These are phyloP conservation scores for Sternarchorhynchus goeldii DNA, from an alignment of 2,797 vertebrate species.

Conservation along the genomic window DNA sequence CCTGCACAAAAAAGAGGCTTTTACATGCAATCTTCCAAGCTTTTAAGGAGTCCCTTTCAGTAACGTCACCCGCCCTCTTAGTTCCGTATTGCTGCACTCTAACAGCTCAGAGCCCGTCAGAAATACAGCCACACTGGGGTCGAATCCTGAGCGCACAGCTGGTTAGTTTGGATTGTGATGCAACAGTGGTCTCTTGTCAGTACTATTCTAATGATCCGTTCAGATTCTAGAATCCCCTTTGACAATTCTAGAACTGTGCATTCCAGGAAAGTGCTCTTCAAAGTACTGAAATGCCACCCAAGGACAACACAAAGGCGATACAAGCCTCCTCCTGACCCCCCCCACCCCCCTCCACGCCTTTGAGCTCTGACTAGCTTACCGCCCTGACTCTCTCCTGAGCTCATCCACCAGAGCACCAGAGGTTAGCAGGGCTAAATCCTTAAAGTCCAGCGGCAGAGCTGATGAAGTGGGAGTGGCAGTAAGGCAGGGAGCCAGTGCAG, in stretches of 20 bases:
- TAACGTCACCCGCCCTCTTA: too few species aligned
- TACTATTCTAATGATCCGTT: background rate
- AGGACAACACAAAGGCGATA: slow-evolving; percentile 10
- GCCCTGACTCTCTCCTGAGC: background rate
- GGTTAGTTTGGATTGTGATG: too few species aligned
- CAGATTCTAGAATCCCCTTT: background rate
- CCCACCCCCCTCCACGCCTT: background rate
- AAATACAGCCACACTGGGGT: too few species aligned
- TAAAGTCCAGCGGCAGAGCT: background rate
- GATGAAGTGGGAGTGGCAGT: slow-evolving; percentile 3
- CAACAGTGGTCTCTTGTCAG: background rate
- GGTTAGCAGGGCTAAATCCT: background rate
- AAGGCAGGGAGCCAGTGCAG: background rate
- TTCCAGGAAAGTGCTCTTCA: background rate
- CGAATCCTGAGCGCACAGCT: too few species aligned
- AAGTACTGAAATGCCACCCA: slow-evolving; percentile 19
- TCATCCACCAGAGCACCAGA: slow-evolving; percentile 39
- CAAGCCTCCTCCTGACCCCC: background rate
- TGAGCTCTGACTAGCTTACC: background rate
- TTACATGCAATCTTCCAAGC: too few species aligned
- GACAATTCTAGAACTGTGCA: background rate
- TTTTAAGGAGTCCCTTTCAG: too few species aligned
- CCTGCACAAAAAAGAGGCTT: too few species aligned
- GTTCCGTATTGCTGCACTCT: too few species aligned
- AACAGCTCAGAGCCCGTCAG: too few species aligned